These are phyloP conservation scores for Cheilosia urbana DNA, from an alignment of 2,888 invertebrate genomes.

Conservation along the genomic window DNA sequence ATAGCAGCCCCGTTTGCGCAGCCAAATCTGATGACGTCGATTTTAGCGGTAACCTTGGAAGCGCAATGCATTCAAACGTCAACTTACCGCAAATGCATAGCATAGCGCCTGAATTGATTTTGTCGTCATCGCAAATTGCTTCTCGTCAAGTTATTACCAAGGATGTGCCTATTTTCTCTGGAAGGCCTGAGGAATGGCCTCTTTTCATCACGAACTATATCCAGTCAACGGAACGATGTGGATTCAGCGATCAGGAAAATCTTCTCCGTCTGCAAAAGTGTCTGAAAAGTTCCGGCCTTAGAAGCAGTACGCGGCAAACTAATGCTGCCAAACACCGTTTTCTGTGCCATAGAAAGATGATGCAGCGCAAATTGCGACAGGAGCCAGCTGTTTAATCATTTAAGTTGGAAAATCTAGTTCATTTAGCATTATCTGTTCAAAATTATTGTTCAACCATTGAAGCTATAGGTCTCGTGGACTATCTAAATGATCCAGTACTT, in stretches of 20 bases:
- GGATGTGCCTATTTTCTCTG: slow-evolving; percentile 51
- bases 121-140: slow-evolving; percentile 36
- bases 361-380: no score
- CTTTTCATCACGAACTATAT: slow-evolving; percentile 66
- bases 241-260: slow-evolving; percentile 65
- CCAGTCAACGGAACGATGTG: slow-evolving; percentile 67
- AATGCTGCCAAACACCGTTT: no score
- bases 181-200: slow-evolving; percentile 63
- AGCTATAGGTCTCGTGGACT: slow-evolving; percentile 35
- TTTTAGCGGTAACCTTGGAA: neutral
- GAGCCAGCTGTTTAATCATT: slow-evolving; percentile 22
- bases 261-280: no score
- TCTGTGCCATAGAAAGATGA: no score
- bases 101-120: neutral
- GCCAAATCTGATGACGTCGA: neutral
- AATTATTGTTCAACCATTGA: slow-evolving; percentile 52
- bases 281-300: no score
- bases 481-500: slow-evolving; percentile 56
- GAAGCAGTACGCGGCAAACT: no score
- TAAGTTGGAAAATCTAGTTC: slow-evolving; percentile 45
- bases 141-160: slow-evolving; percentile 42
- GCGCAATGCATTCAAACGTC: neutral
- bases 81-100: neutral
- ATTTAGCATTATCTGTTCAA: no score
- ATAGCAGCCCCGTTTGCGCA: neutral